These are phyloP conservation scores for Arothron firmamentum DNA, from an alignment of 2,113 vertebrate genomes.

Conservation along the genomic window DNA sequence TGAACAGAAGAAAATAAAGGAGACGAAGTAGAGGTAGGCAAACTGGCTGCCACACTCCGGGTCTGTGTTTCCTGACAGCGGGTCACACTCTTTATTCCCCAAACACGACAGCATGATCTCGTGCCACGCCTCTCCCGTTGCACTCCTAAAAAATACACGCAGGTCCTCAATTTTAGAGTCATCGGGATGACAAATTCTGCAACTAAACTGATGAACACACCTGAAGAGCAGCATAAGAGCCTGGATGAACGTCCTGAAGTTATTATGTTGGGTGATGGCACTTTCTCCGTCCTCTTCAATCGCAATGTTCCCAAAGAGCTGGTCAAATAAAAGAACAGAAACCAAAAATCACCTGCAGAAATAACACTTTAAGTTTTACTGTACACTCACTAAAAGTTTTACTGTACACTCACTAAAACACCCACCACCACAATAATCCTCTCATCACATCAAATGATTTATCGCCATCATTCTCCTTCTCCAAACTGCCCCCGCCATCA, in stretches of 20 bases:
- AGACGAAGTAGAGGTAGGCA: conserved; percentile 97
- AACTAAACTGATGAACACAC: conserved; percentile 53
- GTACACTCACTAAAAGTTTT: background rate
- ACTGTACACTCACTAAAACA: background rate
- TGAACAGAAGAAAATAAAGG: conserved; percentile 99
- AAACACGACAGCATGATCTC: conserved; percentile 96
- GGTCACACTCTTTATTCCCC: conserved; percentile 83
- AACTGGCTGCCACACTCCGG: conserved; percentile 92
- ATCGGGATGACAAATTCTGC: background rate
- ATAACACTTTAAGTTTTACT: background rate
- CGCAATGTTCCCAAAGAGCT: conserved; percentile 97
- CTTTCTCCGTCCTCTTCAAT: conserved; percentile 83
- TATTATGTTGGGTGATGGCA: conserved; percentile 95
- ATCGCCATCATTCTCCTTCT: conserved; percentile 14
- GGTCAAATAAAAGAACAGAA: background rate
- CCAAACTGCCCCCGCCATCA: background rate
- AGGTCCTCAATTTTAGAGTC: background rate
- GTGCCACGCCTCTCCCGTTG: conserved; percentile 96
- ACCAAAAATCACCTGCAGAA: conserved; percentile 30
- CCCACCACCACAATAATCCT: background rate
- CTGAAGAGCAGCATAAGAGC: conserved; percentile 98
- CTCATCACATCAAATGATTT: conserved; percentile 14
- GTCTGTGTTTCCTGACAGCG: conserved; percentile 74
- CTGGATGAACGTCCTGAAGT: conserved; percentile 96
- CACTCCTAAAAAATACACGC: conserved; percentile 78